These are phyloP conservation scores for Epinephelus awoara DNA, from an alignment of 2,797 vertebrate genomes.

Conservation along the genomic window DNA sequence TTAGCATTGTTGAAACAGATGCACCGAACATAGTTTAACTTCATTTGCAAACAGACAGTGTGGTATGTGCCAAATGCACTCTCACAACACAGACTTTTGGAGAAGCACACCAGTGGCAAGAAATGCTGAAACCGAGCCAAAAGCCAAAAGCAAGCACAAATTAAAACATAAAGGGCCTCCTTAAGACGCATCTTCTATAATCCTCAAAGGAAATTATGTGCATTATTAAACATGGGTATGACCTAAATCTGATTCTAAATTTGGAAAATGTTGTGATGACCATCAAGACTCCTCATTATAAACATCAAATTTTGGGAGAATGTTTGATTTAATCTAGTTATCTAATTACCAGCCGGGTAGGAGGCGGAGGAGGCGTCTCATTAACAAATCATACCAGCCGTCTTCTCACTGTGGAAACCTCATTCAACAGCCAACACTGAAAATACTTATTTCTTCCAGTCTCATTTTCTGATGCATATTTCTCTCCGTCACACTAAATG, in stretches of 20 bases:
- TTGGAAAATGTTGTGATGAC: constrained; percentile 33
- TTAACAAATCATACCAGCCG: constrained; percentile 43
- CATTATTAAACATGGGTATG: constrained; percentile 33
- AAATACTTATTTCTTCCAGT: constrained; percentile 19
- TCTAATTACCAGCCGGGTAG: constrained; percentile 37
- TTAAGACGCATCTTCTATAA: constrained; percentile 10
- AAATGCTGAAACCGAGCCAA: constrained; percentile 32
- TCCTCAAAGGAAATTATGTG: constrained; percentile 35
- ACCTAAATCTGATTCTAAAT: constrained; percentile 34
- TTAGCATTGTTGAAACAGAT: constrained; percentile 49
- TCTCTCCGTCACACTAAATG: background rate
- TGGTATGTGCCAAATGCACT: constrained; percentile 45
- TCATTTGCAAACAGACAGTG: constrained; percentile 54
- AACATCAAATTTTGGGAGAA: constrained; percentile 17
- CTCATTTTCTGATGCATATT: too few relatives aligned
- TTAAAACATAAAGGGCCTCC: constrained; percentile 36
- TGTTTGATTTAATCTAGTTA: constrained; percentile 30
- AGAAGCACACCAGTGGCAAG: background rate
- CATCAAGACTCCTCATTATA: constrained; percentile 34
- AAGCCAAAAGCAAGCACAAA: constrained; percentile 30
- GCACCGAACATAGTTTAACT: constrained; percentile 42
- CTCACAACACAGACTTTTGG: constrained; percentile 9
- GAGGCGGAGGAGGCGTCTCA: constrained; percentile 27
- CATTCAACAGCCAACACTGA: constrained; percentile 26
- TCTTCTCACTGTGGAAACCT: constrained; percentile 22